Evolutionary conservation across 2,113 vertebrate species (phyloP), one percentile per base, ranked within the genome.

Genomic region (Sardina pilchardus): DNA sequence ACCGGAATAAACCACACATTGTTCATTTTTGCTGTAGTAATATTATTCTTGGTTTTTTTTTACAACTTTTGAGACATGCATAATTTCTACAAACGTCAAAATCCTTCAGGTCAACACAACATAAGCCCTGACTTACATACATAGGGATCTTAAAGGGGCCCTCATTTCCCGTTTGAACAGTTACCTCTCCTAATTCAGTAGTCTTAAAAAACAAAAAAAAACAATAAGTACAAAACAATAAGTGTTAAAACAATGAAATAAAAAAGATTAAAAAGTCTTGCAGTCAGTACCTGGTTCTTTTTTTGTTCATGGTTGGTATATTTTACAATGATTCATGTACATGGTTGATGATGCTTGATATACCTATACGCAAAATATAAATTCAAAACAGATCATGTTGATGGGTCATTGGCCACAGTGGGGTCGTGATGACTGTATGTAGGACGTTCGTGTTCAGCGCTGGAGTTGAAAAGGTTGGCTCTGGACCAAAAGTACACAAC

Each of bases 181-280:
- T 3, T 30, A 67, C n/a, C n/a, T 14, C 24, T 12, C n/a, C 6
- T 75, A 26, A 75, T 34, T 36, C 36, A 16, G 9, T 16, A 14
- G 36, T 16, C 19, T 75, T 75, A 2, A 88, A 83, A 84, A 0
- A 42, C 89, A 82, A 82, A n/a, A 43, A 30, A 39, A 59, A 14
- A 82, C 67, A 48, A 75, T 85, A 50, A 88, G 85, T 81, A 83
- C 12, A 67, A 85, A 87, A 83, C 85, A 50, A 56, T 3, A 81
- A 56, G n/a, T 14, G 84, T 81, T 21, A 89, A 83, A 43, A 84
- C 26, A 50, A 63, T 19, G 1, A 83, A 6, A 71, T 42, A 30
- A 71, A 84, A 71, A 12, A 6, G 4, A 3, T 14, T 44, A 47
- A 84, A 71, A 47, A 63, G 30, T 67, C 24, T 53, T 78, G 71